Base-by-base conservation (phyloP, 2,888 invertebrate species). In the Mycogona germanica region DNA sequence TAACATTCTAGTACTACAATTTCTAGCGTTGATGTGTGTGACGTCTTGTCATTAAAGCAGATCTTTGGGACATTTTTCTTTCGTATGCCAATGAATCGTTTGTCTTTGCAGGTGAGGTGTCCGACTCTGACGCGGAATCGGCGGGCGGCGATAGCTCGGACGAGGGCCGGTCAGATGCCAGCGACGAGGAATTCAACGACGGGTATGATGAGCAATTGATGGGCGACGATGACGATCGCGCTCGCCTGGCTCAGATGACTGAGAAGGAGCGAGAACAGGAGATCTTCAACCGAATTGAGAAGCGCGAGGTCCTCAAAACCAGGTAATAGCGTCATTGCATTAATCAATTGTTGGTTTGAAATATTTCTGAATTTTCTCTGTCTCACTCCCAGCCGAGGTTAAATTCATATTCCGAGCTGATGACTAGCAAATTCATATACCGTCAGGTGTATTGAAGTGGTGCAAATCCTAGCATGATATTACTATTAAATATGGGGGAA, bases 251-350 rank as follows among this genome's bases (percentile, higher is more conserved):
- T 12, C 82, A 84, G 58, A 83, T 97, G 78, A 95, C 95, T 0
- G 97, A 97, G 68, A 93, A 92, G 65, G 96, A 97, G 67, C 76
- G 97, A 41, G 97, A 98, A 72, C 91, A 93, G 53, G 96, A 96
- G 71, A 84, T 98, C 62, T 98, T 89, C 70, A 92, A 95, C 68
- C 79, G 97, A 50, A 91, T 95, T 49, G 97, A 97, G 70, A 82
- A 91, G 64, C 76, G 96, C 62, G 95, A 97, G 68, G 80, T 87
- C 0, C 83, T 95, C 78, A 88, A 87, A 68, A 93, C 91, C 1
- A 79, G 85, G 84, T 80, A 59, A 58, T 49, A n/a, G n/a, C n/a
- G n/a, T n/a, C n/a, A n/a, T n/a, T n/a, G n/a, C n/a, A n/a, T n/a
- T n/a, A n/a, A n/a, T n/a, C n/a, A n/a, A n/a, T n/a, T n/a, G n/a